Conservation (phyloP, 2,797 vertebrate genomes). For the Peromyscus aztecus region DNA sequence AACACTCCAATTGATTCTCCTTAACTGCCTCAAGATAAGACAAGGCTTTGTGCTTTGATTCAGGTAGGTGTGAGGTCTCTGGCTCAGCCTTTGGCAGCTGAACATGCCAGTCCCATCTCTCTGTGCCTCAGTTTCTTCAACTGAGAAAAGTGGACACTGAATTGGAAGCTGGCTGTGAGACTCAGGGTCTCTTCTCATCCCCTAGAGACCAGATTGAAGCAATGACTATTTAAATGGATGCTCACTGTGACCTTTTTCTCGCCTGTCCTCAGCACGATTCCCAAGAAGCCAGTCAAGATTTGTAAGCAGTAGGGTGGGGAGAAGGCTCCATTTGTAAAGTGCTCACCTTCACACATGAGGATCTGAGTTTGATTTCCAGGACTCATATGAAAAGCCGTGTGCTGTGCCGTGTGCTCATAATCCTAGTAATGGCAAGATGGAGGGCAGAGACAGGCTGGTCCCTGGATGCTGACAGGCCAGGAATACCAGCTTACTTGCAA, state of each 20-base stretch:
- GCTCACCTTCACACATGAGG: not conserved
- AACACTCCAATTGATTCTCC: slow-evolving; percentile 6
- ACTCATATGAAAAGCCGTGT: not conserved
- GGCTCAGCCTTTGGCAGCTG: not conserved
- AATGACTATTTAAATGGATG: not conserved
- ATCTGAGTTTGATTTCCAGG: not conserved
- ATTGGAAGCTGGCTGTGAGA: not conserved
- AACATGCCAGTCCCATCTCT: not conserved
- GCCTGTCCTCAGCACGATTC: not conserved
- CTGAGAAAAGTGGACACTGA: not conserved
- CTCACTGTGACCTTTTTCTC: not conserved
- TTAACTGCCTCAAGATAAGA: slow-evolving; percentile 38
- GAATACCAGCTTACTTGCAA: not conserved
- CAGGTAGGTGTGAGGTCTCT: not conserved
- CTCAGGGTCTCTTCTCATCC: not conserved
- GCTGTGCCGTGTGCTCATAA: not conserved
- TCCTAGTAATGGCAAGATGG: not conserved
- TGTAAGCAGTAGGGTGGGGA: not conserved
- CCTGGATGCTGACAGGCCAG: not conserved
- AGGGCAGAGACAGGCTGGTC: not conserved
- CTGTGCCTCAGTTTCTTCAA: slow-evolving; percentile 2
- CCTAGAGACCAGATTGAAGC: not conserved
- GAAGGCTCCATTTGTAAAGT: not conserved
- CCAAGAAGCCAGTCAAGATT: slow-evolving; percentile 28
- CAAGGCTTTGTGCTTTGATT: slow-evolving; percentile 9